A percentile compares a stretch with the other conserved stretches of the same genome.
Evolutionary conservation across 2,797 vertebrate genomes (phyloP).

Genomic region (Betta splendens): DNA sequence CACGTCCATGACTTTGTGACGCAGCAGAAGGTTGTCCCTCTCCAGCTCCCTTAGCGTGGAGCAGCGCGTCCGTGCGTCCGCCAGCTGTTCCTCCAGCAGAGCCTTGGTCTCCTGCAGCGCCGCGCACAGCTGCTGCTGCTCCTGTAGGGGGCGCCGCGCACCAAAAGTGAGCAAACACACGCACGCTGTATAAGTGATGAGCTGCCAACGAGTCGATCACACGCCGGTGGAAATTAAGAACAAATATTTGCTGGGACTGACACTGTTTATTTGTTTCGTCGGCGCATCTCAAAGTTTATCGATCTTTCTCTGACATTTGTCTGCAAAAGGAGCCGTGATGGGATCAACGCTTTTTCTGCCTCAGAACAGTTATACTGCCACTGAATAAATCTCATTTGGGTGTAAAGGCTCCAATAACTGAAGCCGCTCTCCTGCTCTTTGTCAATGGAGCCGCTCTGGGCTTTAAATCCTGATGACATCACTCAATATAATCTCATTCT

Average conservation of each 20-base stretch:
- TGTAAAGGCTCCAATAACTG: slow-evolving; percentile 65
- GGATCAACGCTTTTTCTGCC: slow-evolving; percentile 41
- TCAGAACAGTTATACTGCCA: slow-evolving; percentile 53
- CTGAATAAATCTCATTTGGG: slow-evolving; percentile 66
- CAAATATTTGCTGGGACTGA: background rate
- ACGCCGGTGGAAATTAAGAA: background rate
- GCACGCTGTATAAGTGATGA: background rate
- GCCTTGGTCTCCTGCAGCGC: slow-evolving; percentile 88
- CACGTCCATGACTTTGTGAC: slow-evolving; percentile 81
- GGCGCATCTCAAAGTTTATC: background rate
- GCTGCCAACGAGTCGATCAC: background rate
- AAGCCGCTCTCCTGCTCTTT: slow-evolving; percentile 53
- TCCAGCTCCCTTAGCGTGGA: slow-evolving; percentile 85
- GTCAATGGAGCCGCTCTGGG: slow-evolving; percentile 60
- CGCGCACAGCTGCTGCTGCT: slow-evolving; percentile 86
- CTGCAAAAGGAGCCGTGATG: background rate
- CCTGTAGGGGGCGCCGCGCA: slow-evolving; percentile 74
- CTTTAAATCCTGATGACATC: slow-evolving; percentile 69
- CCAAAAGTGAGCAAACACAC: background rate
- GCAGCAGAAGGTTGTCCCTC: slow-evolving; percentile 86
- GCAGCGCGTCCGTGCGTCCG: slow-evolving; percentile 80
- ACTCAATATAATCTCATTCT: slow-evolving; percentile 58
- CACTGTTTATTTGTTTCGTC: background rate
- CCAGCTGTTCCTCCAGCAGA: slow-evolving; percentile 88
- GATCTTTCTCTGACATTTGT: background rate